Conservation (phyloP, 2,888 invertebrate species). For the Lithophane socia region DNA sequence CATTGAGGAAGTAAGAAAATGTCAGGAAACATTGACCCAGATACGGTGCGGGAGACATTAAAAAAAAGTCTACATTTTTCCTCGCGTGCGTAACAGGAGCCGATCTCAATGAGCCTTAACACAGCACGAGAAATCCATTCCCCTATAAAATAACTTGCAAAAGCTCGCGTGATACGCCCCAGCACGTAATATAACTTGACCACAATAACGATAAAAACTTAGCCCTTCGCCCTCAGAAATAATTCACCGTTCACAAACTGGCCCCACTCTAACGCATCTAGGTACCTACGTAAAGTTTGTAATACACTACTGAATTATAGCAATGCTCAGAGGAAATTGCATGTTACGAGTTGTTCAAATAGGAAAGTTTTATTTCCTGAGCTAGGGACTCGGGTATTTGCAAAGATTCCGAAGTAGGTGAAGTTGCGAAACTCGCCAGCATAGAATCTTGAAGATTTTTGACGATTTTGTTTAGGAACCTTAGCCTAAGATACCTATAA, state of each 20-base stretch:
- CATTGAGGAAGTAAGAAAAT: slow-evolving; percentile 68
- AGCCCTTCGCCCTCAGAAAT: slow-evolving; percentile 59
- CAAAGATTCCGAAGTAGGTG: slow-evolving; percentile 40
- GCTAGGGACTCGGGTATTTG: slow-evolving; percentile 49
- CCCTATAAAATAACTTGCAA: slow-evolving; percentile 73
- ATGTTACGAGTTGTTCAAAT: slow-evolving; percentile 62
- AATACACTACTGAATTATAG: slow-evolving; percentile 67
- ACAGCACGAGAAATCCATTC: slow-evolving; percentile 63
- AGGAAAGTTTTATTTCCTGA: slow-evolving; percentile 61
- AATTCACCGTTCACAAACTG: slow-evolving; percentile 70
- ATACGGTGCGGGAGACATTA: slow-evolving; percentile 58
- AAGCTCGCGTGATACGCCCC: slow-evolving; percentile 73
- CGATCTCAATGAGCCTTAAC: slow-evolving; percentile 67
- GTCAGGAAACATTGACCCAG: slow-evolving; percentile 69
- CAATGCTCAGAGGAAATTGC: slow-evolving; percentile 58
- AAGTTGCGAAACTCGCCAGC: slow-evolving; percentile 43
- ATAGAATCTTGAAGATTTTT: slow-evolving; percentile 29
- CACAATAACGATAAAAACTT: slow-evolving; percentile 75
- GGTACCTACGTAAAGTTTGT: slow-evolving; percentile 62
- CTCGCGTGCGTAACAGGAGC: slow-evolving; percentile 74
- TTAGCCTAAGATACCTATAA: background rate
- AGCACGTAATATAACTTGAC: slow-evolving; percentile 78
- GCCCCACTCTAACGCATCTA: slow-evolving; percentile 56
- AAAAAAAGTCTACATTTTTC: slow-evolving; percentile 63
- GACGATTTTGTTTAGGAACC: slow-evolving; percentile 7